Evolutionary conservation across 2,888 invertebrate species (phyloP).

Genomic region (Rhingia rostrata): DNA sequence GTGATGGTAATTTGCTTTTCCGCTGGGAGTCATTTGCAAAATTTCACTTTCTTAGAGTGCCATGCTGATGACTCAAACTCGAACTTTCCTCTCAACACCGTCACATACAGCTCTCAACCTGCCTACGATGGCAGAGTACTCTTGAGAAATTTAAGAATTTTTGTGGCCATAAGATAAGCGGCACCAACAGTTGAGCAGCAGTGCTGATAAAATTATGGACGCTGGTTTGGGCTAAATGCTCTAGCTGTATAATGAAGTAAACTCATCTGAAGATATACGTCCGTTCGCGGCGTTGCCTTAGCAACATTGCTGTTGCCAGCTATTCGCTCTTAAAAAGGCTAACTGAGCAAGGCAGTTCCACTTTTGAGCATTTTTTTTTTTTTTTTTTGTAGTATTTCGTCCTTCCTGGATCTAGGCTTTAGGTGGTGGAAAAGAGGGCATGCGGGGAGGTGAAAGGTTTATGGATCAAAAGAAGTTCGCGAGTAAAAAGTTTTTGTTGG

Average conservation of each 20-base stretch:
- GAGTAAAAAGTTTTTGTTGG: constrained; percentile 65
- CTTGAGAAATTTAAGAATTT: constrained; percentile 60
- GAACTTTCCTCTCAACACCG: constrained; percentile 18
- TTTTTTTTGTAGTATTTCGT: not conserved
- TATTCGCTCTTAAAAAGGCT: constrained; percentile 51
- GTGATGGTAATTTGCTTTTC: constrained; percentile 63
- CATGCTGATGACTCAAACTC: constrained; percentile 33
- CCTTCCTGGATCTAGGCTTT: constrained; percentile 49
- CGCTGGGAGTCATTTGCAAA: constrained; percentile 64
- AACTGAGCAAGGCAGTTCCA: constrained; percentile 60
- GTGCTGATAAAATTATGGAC: constrained; percentile 42
- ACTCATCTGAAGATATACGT: constrained; percentile 65
- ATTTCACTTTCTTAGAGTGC: constrained; percentile 60
- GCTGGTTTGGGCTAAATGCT: constrained; percentile 59
- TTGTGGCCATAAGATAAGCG: constrained; percentile 64
- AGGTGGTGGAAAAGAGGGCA: constrained; percentile 15
- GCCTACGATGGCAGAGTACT: constrained; percentile 37
- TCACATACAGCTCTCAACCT: not conserved
- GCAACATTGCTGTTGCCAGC: constrained; percentile 27
- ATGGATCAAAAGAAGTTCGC: constrained; percentile 64
- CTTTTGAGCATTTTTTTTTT: constrained; percentile 31
- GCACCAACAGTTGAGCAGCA: constrained; percentile 38
- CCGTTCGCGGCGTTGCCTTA: constrained; percentile 8
- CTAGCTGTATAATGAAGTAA: constrained; percentile 71
- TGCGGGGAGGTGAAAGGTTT: constrained; percentile 19